These are phyloP conservation scores for Campoletis raptor DNA, from an alignment of 2,888 invertebrate genomes.

Conservation along the genomic window DNA sequence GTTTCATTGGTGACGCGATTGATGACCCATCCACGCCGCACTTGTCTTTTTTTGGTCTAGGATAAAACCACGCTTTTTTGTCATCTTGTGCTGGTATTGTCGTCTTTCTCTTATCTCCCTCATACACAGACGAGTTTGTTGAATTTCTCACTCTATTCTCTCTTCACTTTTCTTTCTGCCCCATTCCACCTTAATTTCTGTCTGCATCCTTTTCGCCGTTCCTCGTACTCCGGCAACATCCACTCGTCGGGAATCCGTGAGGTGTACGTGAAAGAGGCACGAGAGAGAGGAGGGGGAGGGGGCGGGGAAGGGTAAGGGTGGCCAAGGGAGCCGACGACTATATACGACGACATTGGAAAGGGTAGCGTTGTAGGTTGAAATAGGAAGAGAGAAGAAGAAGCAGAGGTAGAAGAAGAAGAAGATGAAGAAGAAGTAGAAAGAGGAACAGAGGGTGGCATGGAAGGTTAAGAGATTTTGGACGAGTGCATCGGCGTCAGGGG, in stretches of 20 bases:
- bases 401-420: conserved; percentile 28
- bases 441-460: conserved; percentile 51
- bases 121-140: neutral
- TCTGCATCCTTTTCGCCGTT: conserved; percentile 44
- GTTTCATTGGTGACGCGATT: conserved; percentile 46
- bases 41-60: conserved; percentile 1
- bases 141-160: neutral
- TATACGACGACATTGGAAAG: conserved; percentile 36
- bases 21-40: conserved; percentile 28
- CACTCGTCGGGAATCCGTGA: conserved; percentile 44
- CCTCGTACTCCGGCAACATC: conserved; percentile 23
- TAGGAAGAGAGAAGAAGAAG: conserved; percentile 31
- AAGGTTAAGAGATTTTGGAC: conserved; percentile 81
- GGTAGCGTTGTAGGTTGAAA: conserved; percentile 27
- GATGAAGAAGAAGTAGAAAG: conserved; percentile 2
- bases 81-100: neutral
- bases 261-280: neutral
- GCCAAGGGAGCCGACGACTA: conserved; percentile 30
- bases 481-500: conserved; percentile 76
- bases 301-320: neutral
- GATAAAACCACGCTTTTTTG: conserved; percentile 7
- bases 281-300: neutral
- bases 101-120: neutral
- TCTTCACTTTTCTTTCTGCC: neutral
- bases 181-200: conserved; percentile 46